Conservation (phyloP, 1,140 invertebrate species). For the Lepidurus couesii region DNA sequence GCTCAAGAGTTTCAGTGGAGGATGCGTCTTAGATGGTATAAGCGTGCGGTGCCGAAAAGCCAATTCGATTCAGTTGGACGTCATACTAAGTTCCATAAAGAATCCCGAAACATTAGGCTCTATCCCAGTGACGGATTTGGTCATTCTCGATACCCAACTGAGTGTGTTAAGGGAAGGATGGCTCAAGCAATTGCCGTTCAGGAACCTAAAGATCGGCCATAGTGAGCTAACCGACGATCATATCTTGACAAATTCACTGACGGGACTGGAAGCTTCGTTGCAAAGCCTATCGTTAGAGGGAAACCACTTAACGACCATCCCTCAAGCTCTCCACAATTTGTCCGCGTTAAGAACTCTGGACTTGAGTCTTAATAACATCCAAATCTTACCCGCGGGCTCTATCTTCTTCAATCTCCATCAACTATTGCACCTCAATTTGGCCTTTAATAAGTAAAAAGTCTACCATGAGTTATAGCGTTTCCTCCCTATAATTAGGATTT, state of each 20-base stretch:
- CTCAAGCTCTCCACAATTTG: conserved; percentile 34
- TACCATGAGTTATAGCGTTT: background rate
- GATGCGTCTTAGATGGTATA: background rate
- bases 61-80: background rate
- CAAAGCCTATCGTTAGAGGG: conserved; percentile 41
- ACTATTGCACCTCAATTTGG: conserved; percentile 36
- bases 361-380: conserved; percentile 41
- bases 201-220: background rate
- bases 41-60: background rate
- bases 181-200: background rate
- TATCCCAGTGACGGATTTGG: background rate
- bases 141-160: background rate
- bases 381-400: conserved; percentile 36
- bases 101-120: background rate
- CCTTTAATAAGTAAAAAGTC: conserved; percentile 34
- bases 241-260: conserved; percentile 36
- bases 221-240: background rate
- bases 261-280: conserved; percentile 38
- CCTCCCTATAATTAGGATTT: background rate
- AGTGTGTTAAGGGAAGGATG: background rate
- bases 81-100: background rate
- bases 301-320: conserved; percentile 39
- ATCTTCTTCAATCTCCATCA: conserved; percentile 25
- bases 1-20: background rate
- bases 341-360: conserved; percentile 39